Conservation (phyloP, 2,888 invertebrate species). For the Xanthia icteritia region DNA sequence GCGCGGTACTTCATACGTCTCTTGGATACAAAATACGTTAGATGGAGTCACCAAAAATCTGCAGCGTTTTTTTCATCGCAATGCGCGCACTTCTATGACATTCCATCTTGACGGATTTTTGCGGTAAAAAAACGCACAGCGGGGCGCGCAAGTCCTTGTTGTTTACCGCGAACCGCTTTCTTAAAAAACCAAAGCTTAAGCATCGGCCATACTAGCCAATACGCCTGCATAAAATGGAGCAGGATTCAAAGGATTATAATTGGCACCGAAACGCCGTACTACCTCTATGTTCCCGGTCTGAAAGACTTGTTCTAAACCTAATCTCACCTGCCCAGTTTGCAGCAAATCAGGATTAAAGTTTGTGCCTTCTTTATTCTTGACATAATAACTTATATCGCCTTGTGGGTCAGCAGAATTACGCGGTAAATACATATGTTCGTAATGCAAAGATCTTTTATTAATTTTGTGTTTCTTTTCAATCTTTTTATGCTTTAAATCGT, state of each 20-base stretch:
- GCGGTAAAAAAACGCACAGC: no score
- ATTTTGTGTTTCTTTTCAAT: slow-evolving; percentile 52
- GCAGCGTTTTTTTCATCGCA: no score
- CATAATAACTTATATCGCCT: slow-evolving; percentile 79
- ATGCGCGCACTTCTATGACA: no score
- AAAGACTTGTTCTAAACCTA: slow-evolving; percentile 73
- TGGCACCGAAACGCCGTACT: slow-evolving; percentile 77
- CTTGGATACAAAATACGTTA: no score
- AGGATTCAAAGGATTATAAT: slow-evolving; percentile 77
- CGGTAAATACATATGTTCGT: slow-evolving; percentile 69
- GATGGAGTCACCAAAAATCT: no score
- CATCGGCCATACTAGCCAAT: slow-evolving; percentile 62
- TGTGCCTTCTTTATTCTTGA: slow-evolving; percentile 76
- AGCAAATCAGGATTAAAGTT: slow-evolving; percentile 66
- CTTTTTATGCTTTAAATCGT: slow-evolving; percentile 54
- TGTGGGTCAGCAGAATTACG: slow-evolving; percentile 72
- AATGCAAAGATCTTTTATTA: slow-evolving; percentile 68
- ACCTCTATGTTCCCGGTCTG: slow-evolving; percentile 77
- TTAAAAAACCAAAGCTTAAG: no score
- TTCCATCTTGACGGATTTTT: no score
- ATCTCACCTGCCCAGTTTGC: slow-evolving; percentile 73
- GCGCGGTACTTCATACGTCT: no score
- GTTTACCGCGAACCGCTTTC: no score
- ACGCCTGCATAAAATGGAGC: slow-evolving; percentile 67
- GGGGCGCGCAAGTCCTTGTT: no score